These are phyloP conservation scores for Lithodes maja DNA, from an alignment of 2,888 invertebrate species.

Conservation along the genomic window DNA sequence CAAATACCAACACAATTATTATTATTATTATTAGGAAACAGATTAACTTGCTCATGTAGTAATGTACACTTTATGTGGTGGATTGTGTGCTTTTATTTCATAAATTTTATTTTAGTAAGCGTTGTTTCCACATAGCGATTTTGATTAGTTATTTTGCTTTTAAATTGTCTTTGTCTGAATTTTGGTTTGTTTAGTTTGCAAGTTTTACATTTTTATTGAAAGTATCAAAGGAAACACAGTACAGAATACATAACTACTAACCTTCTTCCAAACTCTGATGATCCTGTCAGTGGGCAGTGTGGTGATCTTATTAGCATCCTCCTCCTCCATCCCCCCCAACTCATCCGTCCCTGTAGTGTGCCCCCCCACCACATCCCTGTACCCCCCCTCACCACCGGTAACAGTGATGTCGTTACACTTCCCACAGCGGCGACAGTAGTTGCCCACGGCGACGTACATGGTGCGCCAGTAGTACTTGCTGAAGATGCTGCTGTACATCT, in stretches of 20 bases:
- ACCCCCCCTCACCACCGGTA: neutral
- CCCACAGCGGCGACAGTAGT: conserved; percentile 71
- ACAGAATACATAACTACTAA: conserved; percentile 15
- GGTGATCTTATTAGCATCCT: conserved; percentile 40
- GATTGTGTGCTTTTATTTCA: no score
- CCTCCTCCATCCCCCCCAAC: conserved; percentile 22
- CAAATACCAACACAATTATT: neutral
- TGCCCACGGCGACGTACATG: conserved; percentile 72
- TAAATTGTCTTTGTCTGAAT: no score
- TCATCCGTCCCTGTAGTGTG: conserved; percentile 11
- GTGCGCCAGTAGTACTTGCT: conserved; percentile 72
- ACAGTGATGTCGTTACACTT: conserved; percentile 71
- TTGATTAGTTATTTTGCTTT: no score
- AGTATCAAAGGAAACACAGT: neutral
- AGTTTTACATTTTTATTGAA: neutral
- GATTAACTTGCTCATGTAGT: neutral
- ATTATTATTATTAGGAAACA: neutral
- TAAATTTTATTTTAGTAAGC: no score
- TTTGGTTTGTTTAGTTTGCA: no score
- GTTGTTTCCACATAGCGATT: no score
- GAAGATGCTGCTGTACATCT: conserved; percentile 72
- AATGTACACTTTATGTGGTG: no score
- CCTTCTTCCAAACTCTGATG: conserved; percentile 71
- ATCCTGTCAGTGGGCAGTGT: conserved; percentile 63
- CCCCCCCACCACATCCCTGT: conserved; percentile 25